These are phyloP conservation scores for Gymnarchus niloticus DNA, from an alignment of 2,113 vertebrate species.

Conservation along the genomic window DNA sequence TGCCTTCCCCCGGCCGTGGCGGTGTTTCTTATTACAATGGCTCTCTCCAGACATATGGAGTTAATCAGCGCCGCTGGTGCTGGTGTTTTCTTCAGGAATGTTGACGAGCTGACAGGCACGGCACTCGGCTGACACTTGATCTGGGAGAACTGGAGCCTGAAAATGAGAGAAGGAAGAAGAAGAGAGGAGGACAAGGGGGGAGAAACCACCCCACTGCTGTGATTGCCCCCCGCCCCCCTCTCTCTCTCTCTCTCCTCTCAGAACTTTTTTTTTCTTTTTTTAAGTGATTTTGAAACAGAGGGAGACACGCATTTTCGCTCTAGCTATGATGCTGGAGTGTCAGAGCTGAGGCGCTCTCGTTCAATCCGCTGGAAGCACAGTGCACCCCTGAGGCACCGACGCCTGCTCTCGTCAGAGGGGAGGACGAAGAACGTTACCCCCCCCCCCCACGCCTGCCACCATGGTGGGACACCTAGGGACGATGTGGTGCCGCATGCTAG, in stretches of 20 bases:
- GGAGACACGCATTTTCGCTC: conserved; percentile 55
- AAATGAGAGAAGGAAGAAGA: conserved; percentile 44
- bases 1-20: conserved; percentile 32
- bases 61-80: conserved; percentile 68
- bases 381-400: neutral
- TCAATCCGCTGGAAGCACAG: conserved; percentile 30
- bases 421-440: conserved; percentile 25
- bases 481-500: conserved; percentile 44
- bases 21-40: conserved; percentile 64
- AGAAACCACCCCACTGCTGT: conserved; percentile 49
- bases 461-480: conserved; percentile 40
- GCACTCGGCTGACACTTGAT: conserved; percentile 67
- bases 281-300: conserved; percentile 63
- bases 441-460: neutral
- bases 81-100: conserved; percentile 73
- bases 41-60: conserved; percentile 72
- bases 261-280: conserved; percentile 37
- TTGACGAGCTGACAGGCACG: conserved; percentile 73
- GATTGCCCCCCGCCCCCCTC: conserved; percentile 49
- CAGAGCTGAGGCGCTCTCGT: conserved; percentile 28
- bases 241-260: conserved; percentile 17
- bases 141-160: conserved; percentile 54
- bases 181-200: conserved; percentile 29
- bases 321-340: conserved; percentile 56
- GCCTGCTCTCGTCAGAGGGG: conserved; percentile 20